Evolutionary conservation across 1,140 invertebrate species (phyloP).

Genomic region (Platorchestia sp.): DNA sequence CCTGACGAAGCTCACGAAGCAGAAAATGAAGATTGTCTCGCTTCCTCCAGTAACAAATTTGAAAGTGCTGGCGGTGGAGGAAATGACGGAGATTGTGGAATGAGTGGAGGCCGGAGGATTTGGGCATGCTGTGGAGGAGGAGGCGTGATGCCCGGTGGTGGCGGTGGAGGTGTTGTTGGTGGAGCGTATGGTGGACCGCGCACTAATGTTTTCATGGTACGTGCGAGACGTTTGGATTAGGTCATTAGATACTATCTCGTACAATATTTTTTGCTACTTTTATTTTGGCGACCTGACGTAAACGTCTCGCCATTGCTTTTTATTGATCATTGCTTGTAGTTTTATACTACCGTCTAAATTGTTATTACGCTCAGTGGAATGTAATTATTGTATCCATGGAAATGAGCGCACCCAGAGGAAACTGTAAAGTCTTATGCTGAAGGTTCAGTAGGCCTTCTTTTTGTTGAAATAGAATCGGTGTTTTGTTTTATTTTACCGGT

Average conservation of each 20-base stretch:
- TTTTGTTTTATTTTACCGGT: too few species aligned
- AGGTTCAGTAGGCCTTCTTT: too few species aligned
- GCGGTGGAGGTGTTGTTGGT: constrained; percentile 28
- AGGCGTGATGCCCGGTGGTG: constrained; percentile 43
- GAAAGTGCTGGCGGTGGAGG: not conserved
- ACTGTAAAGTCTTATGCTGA: too few species aligned
- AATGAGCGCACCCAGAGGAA: too few species aligned
- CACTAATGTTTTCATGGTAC: constrained; percentile 29
- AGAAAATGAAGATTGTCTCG: not conserved
- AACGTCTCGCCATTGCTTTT: not conserved
- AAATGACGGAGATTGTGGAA: not conserved
- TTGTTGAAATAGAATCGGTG: too few species aligned
- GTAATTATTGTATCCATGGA: too few species aligned
- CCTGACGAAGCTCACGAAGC: not conserved
- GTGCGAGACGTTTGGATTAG: not conserved
- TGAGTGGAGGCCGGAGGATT: not conserved
- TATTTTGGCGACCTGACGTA: too few species aligned
- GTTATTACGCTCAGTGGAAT: too few species aligned
- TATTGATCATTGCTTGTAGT: not conserved
- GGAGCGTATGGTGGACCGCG: constrained; percentile 14
- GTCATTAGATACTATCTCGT: not conserved
- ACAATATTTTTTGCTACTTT: not conserved
- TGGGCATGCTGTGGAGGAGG: constrained; percentile 39
- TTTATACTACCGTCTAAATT: not conserved
- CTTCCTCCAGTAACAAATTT: not conserved